Evolutionary conservation across 2,888 invertebrate genomes (phyloP), one percentile per base, ranked within the genome.

Genomic region (Spisula subtruncata): DNA sequence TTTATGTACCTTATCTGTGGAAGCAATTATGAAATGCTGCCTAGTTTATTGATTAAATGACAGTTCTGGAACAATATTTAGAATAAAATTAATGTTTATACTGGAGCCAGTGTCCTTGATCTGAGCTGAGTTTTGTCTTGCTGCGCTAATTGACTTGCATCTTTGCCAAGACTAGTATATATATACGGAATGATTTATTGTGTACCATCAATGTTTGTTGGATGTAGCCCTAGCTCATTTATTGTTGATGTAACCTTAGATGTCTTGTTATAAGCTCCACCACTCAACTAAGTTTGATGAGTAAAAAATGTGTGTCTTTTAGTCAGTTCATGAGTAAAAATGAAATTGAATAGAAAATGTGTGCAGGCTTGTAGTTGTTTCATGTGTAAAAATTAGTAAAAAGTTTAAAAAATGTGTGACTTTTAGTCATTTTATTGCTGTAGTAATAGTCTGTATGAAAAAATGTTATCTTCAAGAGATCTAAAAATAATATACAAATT

Each of bases 91-190:
- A 25, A 66, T 66, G 25, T 66, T 66, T 66, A n/a, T 66, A 25
- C 60, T 8, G 6, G 25, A 25, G 5, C 35, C 35, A 18, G 75
- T 35, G 48, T 18, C 35, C 71, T 80, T 79, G 56, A 79, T 41
- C 54, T 35, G 35, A 80, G 85, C n/a, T 80, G n/a, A 85, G 29
- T 80, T 48, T n/a, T 16, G 32, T 32, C 48, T 80, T 80, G 80
- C 29, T n/a, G 56, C 56, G 79, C 80, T 85, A 85, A 85, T 85
- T 85, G 80, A 85, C 85, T 85, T 85, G 85, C 41, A 46, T 35
- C 75, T 20, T 6, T 41, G 79, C 85, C 80, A 80, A 75, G 29
- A n/a, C n/a, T n/a, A n/a, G n/a, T n/a, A n/a, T n/a, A n/a, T 20
- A 75, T 75, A 12, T 12, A 1, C 18, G 18, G 16, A 71, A 75